Base-by-base conservation (phyloP, 1,140 invertebrate genomes). In the Whitmania pigra region DNA sequence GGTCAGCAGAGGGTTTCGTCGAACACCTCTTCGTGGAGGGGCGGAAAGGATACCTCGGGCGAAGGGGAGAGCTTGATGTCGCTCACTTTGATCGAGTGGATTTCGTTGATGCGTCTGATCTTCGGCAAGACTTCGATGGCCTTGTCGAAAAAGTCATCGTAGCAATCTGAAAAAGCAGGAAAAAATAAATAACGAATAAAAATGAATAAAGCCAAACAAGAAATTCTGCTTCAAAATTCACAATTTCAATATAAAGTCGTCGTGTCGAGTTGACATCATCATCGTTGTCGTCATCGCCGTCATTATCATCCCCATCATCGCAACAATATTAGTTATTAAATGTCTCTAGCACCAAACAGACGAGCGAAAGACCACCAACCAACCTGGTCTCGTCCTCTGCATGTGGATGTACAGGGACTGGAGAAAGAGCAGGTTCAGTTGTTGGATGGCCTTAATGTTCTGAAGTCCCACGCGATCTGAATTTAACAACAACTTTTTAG, bases 401-500 rank as follows among this genome's bases (percentile, higher is more conserved):
- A 73, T 73, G 31, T 67, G 22, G 9, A 66, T 22, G 63, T 73
- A 73, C 9, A 73, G 68, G 0, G 69, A 53, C 73, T 73, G 73
- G 15, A 73, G 53, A 27, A 73, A 71, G 15, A 73, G 73, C 0
- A 68, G 67, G 17, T 66, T 43, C 15, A 73, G 73, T 40, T 73
- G 71, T 36, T 71, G 40, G 20, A 73, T 57, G 43, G 73, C 73
- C 49, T 71, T 71, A 6, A 36, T 36, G 60, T 73, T 73, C 57
- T 55, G 22, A 40, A 73, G 69, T 25, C 66, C 69, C 18, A 18
- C 40, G 13, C 73, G 69, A 27, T 73, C 73, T 71, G 69, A 53
- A 73, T 49, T 67, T 20, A 63, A 25, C 22, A 63, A 63, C 18
- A n/a, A 20, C 20, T 57, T 57, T 9, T 57, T 9, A 57, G 2